phyloP scores from a whole-genome alignment of 2,113 vertebrate genomes.

The Murina feae region DNA sequence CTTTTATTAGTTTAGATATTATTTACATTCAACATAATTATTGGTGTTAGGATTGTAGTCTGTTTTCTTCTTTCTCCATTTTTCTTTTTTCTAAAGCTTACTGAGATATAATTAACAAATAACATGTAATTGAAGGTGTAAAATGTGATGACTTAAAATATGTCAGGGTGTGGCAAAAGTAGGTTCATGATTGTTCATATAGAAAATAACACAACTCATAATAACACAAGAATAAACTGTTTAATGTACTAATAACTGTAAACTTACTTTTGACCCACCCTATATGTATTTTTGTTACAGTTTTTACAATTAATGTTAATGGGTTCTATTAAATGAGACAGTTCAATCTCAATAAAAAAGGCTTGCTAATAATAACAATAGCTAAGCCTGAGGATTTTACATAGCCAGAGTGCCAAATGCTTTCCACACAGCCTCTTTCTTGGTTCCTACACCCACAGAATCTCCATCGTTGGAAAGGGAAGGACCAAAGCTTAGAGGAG shows the following conservation, averaged over 20 bases:
- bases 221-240: background rate
- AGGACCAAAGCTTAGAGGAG: background rate
- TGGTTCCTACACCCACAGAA: background rate
- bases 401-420: background rate
- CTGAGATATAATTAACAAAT: background rate
- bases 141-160: background rate
- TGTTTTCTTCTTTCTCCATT: background rate
- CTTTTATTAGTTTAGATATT: no score
- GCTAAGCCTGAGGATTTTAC: background rate
- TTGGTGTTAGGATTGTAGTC: background rate
- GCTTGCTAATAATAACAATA: background rate
- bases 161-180: background rate
- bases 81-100: background rate
- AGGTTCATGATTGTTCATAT: background rate
- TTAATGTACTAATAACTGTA: background rate
- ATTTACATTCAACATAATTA: background rate
- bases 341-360: background rate
- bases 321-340: background rate
- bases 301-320: background rate
- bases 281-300: background rate
- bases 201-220: background rate
- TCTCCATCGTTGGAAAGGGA: background rate
- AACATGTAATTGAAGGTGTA: background rate
- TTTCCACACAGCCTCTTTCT: background rate
- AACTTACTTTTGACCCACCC: background rate